Evolutionary conservation across 2,888 invertebrate species (phyloP).

Genomic region (Dolomedes plantarius): DNA sequence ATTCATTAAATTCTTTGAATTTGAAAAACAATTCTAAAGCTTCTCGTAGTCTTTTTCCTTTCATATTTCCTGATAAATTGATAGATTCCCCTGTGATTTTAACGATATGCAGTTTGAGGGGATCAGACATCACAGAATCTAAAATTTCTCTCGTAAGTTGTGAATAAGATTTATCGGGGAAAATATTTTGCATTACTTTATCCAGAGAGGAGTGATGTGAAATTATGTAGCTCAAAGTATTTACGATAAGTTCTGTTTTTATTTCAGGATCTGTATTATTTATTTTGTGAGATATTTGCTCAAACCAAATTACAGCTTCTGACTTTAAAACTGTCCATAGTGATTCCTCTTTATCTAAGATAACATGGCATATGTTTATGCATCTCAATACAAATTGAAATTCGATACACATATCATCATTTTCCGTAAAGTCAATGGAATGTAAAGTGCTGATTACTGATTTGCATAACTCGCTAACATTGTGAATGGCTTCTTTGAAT

Average conservation of each 20-base stretch:
- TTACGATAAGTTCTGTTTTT: neutral
- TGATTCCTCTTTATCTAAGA: neutral
- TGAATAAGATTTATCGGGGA: conserved; percentile 28
- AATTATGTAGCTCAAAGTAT: conserved; percentile 5
- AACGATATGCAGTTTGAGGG: conserved; percentile 4
- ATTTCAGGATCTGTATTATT: neutral
- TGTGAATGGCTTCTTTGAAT: conserved; percentile 7
- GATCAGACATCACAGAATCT: conserved; percentile 1
- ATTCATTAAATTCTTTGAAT: conserved; percentile 6
- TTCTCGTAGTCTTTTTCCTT: conserved; percentile 15
- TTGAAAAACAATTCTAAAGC: conserved; percentile 21
- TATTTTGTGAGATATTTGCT: conserved; percentile 3
- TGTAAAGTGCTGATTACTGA: conserved; percentile 12
- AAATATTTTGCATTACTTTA: conserved; percentile 17
- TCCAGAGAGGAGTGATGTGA: conserved; percentile 21
- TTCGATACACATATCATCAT: conserved; percentile 5
- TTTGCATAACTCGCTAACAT: neutral
- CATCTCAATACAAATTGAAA: conserved; percentile 32
- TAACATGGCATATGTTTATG: neutral
- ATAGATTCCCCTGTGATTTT: conserved; percentile 19
- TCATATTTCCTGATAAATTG: neutral
- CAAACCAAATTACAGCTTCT: conserved; percentile 24
- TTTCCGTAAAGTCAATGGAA: conserved; percentile 16
- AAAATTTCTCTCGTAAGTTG: neutral
- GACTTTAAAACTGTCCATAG: conserved; percentile 17